phyloP scores from a whole-genome alignment of 1,140 invertebrate species.

The Callitettix versicolor region DNA sequence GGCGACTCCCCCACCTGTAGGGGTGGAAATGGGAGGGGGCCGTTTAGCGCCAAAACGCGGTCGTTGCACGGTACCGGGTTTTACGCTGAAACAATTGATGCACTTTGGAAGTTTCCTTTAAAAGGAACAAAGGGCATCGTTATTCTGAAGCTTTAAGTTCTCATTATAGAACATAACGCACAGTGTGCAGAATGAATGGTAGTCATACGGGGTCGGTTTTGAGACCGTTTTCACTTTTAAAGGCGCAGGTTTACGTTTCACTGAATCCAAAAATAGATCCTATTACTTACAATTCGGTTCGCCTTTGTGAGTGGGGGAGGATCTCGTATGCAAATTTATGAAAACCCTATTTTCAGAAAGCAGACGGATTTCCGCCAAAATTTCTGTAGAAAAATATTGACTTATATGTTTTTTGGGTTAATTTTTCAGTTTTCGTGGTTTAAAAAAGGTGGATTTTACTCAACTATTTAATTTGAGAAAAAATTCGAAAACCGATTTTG shows the following conservation, averaged over 20 bases:
- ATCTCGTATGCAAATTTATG: too few species aligned
- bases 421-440: too few species aligned
- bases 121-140: not conserved
- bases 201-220: not conserved
- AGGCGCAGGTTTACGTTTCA: not conserved
- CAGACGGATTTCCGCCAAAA: too few species aligned
- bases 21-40: not conserved
- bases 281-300: not conserved
- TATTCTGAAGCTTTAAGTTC: not conserved
- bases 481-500: too few species aligned
- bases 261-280: not conserved
- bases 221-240: not conserved
- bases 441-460: too few species aligned
- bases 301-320: too few species aligned
- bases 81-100: not conserved
- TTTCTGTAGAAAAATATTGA: too few species aligned
- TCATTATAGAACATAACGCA: not conserved
- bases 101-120: too few species aligned
- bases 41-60: not conserved
- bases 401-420: too few species aligned
- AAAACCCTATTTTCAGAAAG: too few species aligned
- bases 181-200: not conserved
- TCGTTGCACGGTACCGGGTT: not conserved
- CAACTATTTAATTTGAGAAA: too few species aligned
- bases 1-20: slow-evolving; percentile 1